phyloP scores from a whole-genome alignment of 2,888 invertebrate genomes.

The Trachelus stipa region DNA sequence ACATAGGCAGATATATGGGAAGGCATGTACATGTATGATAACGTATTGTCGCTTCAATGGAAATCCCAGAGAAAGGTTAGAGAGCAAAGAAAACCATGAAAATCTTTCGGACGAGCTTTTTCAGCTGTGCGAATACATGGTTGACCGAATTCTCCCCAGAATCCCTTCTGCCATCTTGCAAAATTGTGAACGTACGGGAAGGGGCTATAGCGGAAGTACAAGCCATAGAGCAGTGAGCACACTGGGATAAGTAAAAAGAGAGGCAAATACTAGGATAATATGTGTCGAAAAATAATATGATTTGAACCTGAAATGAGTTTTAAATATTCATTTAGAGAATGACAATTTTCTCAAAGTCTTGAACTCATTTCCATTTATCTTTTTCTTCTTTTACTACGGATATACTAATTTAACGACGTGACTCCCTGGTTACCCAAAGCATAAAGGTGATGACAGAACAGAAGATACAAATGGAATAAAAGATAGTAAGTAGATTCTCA shows the following conservation, averaged over 20 bases:
- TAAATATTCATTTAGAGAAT: neutral
- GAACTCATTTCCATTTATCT: neutral
- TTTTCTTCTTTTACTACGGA: constrained; percentile 4
- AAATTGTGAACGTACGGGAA: neutral
- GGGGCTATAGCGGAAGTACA: neutral
- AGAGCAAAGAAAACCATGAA: neutral
- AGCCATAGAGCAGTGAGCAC: neutral
- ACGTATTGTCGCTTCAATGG: neutral
- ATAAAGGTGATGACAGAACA: neutral
- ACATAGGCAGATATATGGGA: neutral
- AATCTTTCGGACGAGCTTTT: neutral
- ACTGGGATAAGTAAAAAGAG: neutral
- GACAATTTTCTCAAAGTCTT: neutral
- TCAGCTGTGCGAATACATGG: neutral
- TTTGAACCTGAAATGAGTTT: neutral
- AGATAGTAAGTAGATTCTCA: neutral
- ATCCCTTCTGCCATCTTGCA: neutral
- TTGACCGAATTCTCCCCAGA: neutral
- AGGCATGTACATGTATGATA: neutral
- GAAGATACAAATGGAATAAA: neutral
- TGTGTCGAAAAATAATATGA: neutral
- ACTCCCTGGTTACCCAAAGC: neutral
- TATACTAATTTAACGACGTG: neutral
- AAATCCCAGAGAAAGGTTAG: neutral
- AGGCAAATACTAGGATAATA: neutral